Evolutionary conservation across 35 echinoderm and acorn worm species (phyloP).

Genomic region (Amphiura filiformis): DNA sequence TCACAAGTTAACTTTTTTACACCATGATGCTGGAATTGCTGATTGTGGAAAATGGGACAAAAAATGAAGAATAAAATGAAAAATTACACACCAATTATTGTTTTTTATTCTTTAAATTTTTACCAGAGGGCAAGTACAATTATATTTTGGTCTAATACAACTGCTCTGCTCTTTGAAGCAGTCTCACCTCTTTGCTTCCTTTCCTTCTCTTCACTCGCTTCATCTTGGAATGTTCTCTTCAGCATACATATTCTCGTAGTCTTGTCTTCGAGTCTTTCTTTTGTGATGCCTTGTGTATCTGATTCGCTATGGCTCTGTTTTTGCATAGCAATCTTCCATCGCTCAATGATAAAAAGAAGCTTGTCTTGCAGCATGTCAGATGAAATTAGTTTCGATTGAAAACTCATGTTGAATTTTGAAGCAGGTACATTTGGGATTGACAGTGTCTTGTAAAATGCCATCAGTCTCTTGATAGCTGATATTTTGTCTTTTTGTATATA

Average conservation of each 20-base stretch:
- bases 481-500: not conserved
- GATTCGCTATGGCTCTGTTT: not conserved
- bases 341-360: not conserved
- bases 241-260: not conserved
- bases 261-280: not conserved
- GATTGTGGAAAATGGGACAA: too few species aligned
- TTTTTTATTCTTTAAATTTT: too few species aligned
- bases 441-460: not conserved
- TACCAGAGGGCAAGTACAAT: too few species aligned
- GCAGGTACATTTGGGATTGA: not conserved
- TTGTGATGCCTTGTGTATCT: not conserved
- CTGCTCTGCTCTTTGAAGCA: not conserved
- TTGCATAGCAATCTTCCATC: slow-evolving; percentile 4
- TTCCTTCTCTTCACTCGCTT: not conserved
- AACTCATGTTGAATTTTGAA: not conserved
- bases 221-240: not conserved
- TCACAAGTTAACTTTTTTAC: too few species aligned
- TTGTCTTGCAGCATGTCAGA: not conserved
- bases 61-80: too few species aligned
- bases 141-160: too few species aligned
- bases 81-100: too few species aligned
- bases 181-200: not conserved
- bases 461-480: not conserved
- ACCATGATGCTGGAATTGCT: too few species aligned
- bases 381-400: not conserved